Conservation (phyloP, 2,797 vertebrate species). For the Urocyon cinereoargenteus region DNA sequence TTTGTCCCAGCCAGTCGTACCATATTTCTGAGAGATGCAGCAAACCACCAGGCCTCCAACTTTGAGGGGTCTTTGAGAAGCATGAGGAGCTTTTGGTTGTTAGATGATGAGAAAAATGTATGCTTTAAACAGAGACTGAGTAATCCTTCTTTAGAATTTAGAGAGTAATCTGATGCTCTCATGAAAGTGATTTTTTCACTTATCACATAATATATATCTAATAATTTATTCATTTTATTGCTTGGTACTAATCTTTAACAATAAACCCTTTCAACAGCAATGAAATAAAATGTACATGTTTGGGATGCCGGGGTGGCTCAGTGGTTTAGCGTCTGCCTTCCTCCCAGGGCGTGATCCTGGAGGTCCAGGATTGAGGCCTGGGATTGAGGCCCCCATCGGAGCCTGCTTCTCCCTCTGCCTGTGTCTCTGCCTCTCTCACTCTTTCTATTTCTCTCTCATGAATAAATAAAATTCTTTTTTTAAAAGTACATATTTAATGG, state of each 20-base stretch:
- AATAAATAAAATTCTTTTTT: too few species aligned
- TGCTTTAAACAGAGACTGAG: neutral
- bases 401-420: too few species aligned
- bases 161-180: neutral
- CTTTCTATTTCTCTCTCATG: too few species aligned
- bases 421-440: too few species aligned
- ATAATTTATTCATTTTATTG: slow-evolving; percentile 37
- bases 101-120: neutral
- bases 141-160: neutral
- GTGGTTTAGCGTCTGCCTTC: too few species aligned
- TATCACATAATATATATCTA: neutral
- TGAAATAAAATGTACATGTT: slow-evolving; percentile 3
- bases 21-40: neutral
- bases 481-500: neutral
- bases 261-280: slow-evolving; percentile 40
- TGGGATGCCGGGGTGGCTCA: neutral
- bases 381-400: too few species aligned
- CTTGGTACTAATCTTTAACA: slow-evolving; percentile 1
- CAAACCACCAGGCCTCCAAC: neutral
- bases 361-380: too few species aligned
- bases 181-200: neutral
- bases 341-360: too few species aligned
- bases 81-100: neutral
- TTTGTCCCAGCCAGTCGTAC: neutral
- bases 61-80: neutral